Percentiles rank a stretch among this genome's conserved stretches.
These are phyloP conservation scores for Taxidea taxus DNA, from an alignment of 2,113 vertebrate species.

Conservation along the genomic window DNA sequence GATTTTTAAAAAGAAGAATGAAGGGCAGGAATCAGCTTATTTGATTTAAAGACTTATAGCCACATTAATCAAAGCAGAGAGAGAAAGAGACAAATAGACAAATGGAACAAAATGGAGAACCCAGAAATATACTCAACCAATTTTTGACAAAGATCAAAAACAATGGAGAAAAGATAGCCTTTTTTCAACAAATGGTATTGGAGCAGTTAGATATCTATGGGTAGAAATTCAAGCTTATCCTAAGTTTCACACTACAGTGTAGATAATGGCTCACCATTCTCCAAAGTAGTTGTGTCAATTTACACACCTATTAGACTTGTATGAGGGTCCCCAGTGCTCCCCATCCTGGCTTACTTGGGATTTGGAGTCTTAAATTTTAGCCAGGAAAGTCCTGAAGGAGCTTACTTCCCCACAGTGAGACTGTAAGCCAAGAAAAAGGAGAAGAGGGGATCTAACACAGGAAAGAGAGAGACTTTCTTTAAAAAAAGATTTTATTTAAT, in stretches of 20 bases:
- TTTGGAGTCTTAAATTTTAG: background rate
- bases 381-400: background rate
- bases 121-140: background rate
- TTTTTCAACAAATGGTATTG: background rate
- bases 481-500: too few species aligned
- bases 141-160: background rate
- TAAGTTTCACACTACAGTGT: background rate
- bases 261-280: background rate
- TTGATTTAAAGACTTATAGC: background rate
- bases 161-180: background rate
- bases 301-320: background rate
- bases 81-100: background rate
- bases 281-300: background rate
- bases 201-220: background rate
- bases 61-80: background rate
- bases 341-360: background rate
- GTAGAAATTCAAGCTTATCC: background rate
- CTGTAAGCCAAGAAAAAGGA: background rate
- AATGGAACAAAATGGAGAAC: background rate
- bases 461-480: background rate
- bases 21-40: background rate
- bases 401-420: background rate
- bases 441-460: background rate
- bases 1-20: background rate
- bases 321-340: background rate